Evolutionary conservation across 2,113 vertebrate species (phyloP), one percentile per base, ranked within the genome.

Genomic region (Natator depressus): DNA sequence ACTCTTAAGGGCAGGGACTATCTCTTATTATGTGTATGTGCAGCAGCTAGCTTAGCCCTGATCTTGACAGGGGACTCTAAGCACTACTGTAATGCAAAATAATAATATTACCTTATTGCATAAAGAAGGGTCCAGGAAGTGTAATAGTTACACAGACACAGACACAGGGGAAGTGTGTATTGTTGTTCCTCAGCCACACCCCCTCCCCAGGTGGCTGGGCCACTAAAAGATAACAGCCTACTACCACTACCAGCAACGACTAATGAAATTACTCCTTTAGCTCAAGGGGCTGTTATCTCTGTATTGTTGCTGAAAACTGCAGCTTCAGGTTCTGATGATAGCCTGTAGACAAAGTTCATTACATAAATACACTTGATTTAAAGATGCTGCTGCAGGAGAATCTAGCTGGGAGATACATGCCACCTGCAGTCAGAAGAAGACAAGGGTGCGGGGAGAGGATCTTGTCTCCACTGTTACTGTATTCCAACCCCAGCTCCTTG

Each of bases 391-490:
- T 17, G 8, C 16, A 19, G 17, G 35, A 69, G 35, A n/a, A 19
- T 69, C 35, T 69, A n/a, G 17, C 35, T 20, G 17, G 17, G 8
- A n/a, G 35, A 69, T 6, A 65, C 7, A 19, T 69, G 62, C 8
- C 62, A 8, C 27, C 16, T 46, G 72, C 24, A 46, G 35, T 24
- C 72, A 46, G 38, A 76, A 12, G 24, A 42, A 49, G 80, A 10
- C 17, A 27, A 3, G 72, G 84, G 79, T 75, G 75, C 2, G 31
- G 62, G n/a, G n/a, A 72, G 10, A 24, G 7, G 25, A 53, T 35
- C 57, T 4, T 35, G 42, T 3, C 42, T 47, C n/a, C 82, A 11
- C 16, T 1, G 17, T 27, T 50, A 8, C 84, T 51, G 2, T 0
- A n/a, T 8, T 46, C 22, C 72, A 76, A 76, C 10, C 11, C 69